These are phyloP conservation scores for Osedax fenrisi DNA, from an alignment of 2,888 invertebrate species.

Conservation along the genomic window DNA sequence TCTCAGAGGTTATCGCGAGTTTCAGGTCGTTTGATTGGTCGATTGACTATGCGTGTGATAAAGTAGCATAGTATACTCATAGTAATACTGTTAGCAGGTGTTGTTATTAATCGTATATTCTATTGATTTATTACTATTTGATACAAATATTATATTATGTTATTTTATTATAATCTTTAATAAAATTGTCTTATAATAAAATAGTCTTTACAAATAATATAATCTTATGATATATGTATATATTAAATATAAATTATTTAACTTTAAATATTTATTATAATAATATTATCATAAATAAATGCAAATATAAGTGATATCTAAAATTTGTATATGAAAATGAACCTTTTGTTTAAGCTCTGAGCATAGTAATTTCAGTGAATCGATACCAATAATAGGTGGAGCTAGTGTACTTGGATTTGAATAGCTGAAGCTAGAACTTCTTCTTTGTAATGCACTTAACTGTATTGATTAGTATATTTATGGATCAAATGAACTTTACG, in stretches of 20 bases:
- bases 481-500: no score
- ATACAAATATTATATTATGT: no score
- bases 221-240: no score
- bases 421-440: not conserved
- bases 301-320: not conserved
- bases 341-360: not conserved
- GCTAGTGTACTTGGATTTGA: not conserved
- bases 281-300: not conserved
- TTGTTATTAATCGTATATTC: no score
- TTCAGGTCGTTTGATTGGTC: conserved; percentile 37
- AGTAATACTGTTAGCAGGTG: no score
- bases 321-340: not conserved
- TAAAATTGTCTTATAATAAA: not conserved
- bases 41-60: conserved; percentile 31
- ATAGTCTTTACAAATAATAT: not conserved
- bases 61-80: not conserved
- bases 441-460: not conserved
- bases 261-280: not conserved
- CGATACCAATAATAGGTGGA: not conserved
- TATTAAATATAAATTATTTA: not conserved
- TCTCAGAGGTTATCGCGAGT: conserved; percentile 39
- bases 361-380: not conserved
- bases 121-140: no score
- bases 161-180: not conserved
- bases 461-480: not conserved